Conservation (phyloP, 2,888 invertebrate genomes). For the Catocala sponsa region DNA sequence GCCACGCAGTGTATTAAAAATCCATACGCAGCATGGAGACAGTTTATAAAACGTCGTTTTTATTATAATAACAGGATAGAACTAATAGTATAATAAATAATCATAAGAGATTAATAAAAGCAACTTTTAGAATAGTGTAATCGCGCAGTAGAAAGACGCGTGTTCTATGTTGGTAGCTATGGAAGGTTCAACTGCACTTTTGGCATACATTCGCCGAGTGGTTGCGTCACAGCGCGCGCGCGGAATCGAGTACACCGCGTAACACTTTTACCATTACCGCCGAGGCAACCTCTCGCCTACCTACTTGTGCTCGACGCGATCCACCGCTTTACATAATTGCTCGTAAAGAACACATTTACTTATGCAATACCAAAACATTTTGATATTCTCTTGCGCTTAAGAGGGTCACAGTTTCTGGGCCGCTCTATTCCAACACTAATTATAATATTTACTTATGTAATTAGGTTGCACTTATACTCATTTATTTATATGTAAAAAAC, state of each 20-base stretch:
- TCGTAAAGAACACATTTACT: slow-evolving; percentile 78
- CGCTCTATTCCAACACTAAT: slow-evolving; percentile 39
- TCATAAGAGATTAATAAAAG: not conserved
- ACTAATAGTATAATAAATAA: too few relatives aligned
- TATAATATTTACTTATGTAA: slow-evolving; percentile 36
- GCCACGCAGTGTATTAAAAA: too few relatives aligned
- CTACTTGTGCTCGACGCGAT: slow-evolving; percentile 73
- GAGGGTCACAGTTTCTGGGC: slow-evolving; percentile 67
- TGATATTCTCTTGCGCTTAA: slow-evolving; percentile 73
- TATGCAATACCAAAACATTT: slow-evolving; percentile 79
- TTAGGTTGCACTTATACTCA: slow-evolving; percentile 14
- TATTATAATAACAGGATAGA: too few relatives aligned
- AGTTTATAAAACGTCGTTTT: too few relatives aligned
- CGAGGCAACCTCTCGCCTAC: slow-evolving; percentile 70
- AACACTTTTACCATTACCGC: slow-evolving; percentile 84
- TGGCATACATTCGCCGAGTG: slow-evolving; percentile 81
- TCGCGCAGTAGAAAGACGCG: slow-evolving; percentile 26
- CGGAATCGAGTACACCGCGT: slow-evolving; percentile 80
- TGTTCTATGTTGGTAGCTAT: slow-evolving; percentile 36
- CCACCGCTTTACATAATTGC: slow-evolving; percentile 84
- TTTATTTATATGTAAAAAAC: slow-evolving; percentile 19
- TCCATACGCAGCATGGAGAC: too few relatives aligned
- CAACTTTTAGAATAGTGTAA: not conserved
- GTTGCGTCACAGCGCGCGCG: slow-evolving; percentile 76
- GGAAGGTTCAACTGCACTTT: slow-evolving; percentile 82